Evolutionary conservation across 2,797 vertebrate species (phyloP).

Genomic region (Amblyraja radiata): DNA sequence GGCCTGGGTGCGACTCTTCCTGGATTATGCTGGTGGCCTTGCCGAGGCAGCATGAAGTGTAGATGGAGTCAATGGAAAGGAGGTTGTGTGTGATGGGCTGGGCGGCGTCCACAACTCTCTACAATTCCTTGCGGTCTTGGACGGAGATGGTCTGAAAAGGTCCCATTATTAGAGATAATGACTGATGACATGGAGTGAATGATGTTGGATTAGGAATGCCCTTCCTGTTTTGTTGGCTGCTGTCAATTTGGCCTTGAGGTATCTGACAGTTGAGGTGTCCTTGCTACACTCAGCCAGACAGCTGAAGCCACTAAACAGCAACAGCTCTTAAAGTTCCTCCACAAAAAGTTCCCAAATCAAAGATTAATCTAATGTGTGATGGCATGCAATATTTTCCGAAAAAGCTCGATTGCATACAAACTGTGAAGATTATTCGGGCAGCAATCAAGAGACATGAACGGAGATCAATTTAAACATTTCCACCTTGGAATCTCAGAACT

Average conservation of each 20-base stretch:
- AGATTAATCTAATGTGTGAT: not conserved
- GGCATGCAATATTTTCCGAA: not conserved
- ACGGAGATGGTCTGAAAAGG: no score
- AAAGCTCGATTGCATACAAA: conserved; percentile 6
- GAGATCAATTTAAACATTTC: conserved; percentile 20
- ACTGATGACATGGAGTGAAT: not conserved
- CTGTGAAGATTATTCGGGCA: conserved; percentile 16
- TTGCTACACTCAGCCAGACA: not conserved
- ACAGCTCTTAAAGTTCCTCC: not conserved
- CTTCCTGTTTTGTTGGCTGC: not conserved
- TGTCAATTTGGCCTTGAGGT: no score
- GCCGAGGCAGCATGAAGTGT: no score
- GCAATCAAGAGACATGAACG: not conserved
- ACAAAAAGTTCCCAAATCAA: not conserved
- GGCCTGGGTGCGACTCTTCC: no score
- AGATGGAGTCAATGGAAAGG: no score
- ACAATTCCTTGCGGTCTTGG: no score
- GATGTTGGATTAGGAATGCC: not conserved
- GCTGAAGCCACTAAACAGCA: not conserved
- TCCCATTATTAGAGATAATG: not conserved
- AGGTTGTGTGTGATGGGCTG: no score
- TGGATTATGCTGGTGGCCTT: no score
- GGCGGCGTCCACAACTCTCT: no score
- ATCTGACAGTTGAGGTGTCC: not conserved
- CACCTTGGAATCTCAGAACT: not conserved